These are phyloP conservation scores for Rhinella marina DNA, from an alignment of 2,797 vertebrate genomes.

Conservation along the genomic window DNA sequence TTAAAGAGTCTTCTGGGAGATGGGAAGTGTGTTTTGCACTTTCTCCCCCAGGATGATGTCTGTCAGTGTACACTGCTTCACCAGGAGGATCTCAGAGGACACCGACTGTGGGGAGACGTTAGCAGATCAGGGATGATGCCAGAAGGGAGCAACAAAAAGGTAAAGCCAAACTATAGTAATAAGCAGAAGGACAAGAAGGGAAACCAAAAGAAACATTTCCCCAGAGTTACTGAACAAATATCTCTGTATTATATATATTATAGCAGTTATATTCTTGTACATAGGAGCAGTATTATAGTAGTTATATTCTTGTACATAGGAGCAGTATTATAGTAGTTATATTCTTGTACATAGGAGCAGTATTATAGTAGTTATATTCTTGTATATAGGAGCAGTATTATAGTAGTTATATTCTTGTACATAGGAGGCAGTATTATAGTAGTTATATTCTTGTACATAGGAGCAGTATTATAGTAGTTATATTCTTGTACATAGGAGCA, in stretches of 20 bases:
- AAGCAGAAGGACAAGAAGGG: neutral
- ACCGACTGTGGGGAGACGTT: slow-evolving; percentile 21
- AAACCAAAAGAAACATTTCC: neutral
- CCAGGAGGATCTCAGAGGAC: slow-evolving; percentile 8
- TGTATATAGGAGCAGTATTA: neutral
- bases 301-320: neutral
- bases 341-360: slow-evolving; percentile 2
- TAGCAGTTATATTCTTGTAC: neutral
- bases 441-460: slow-evolving; percentile 6
- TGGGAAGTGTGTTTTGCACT: slow-evolving; percentile 46
- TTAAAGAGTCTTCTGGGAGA: slow-evolving; percentile 53
- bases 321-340: slow-evolving; percentile 8
- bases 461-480: neutral
- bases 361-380: neutral
- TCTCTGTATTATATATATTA: too few relatives aligned
- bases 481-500: neutral
- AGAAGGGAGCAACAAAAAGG: neutral
- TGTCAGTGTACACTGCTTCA: neutral
- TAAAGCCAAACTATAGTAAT: neutral
- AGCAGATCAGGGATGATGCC: slow-evolving; percentile 6
- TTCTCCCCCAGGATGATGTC: slow-evolving; percentile 23
- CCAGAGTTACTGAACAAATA: neutral
- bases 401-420: slow-evolving; percentile 1
- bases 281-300: slow-evolving; percentile 5
- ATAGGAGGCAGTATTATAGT: slow-evolving; percentile 1